Percentiles rank a stretch among this genome's conserved stretches.
Conservation (phyloP, 2,888 invertebrate species). For the Parapristionchus giblindavisi region DNA sequence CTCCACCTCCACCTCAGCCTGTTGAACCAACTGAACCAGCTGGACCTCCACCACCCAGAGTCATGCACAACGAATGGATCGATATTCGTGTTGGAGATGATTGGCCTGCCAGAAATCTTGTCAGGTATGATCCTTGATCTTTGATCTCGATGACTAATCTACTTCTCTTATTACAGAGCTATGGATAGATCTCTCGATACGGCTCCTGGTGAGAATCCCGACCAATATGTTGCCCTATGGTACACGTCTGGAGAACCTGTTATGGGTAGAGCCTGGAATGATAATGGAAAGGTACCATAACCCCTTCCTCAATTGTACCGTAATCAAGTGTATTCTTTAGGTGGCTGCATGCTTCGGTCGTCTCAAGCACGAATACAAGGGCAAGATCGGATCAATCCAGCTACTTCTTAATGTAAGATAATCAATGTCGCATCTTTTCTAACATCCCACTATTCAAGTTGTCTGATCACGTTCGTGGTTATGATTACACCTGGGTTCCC, state of each 20-base stretch:
- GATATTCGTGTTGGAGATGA: slow-evolving; percentile 9
- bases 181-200: slow-evolving; percentile 41
- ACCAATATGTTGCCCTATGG: slow-evolving; percentile 35
- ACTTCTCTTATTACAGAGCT: slow-evolving; percentile 39
- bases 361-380: slow-evolving; percentile 51
- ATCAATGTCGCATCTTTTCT: too few relatives aligned
- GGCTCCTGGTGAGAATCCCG: slow-evolving; percentile 18
- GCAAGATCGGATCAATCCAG: slow-evolving; percentile 58
- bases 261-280: slow-evolving; percentile 52
- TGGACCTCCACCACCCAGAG: slow-evolving; percentile 46
- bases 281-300: slow-evolving; percentile 45
- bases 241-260: slow-evolving; percentile 49
- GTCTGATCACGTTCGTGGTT: slow-evolving; percentile 50
- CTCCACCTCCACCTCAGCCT: slow-evolving; percentile 42
- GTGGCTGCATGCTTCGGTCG: slow-evolving; percentile 52
- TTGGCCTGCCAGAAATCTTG: neutral
- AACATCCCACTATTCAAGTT: slow-evolving; percentile 39
- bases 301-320: neutral
- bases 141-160: slow-evolving; percentile 15
- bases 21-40: slow-evolving; percentile 38
- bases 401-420: slow-evolving; percentile 43
- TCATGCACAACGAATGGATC: slow-evolving; percentile 50
- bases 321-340: slow-evolving; percentile 26
- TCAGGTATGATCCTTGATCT: neutral
- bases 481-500: slow-evolving; percentile 57